Evolutionary conservation across 2,113 vertebrate species (phyloP).

Genomic region (Varanus salvator): DNA sequence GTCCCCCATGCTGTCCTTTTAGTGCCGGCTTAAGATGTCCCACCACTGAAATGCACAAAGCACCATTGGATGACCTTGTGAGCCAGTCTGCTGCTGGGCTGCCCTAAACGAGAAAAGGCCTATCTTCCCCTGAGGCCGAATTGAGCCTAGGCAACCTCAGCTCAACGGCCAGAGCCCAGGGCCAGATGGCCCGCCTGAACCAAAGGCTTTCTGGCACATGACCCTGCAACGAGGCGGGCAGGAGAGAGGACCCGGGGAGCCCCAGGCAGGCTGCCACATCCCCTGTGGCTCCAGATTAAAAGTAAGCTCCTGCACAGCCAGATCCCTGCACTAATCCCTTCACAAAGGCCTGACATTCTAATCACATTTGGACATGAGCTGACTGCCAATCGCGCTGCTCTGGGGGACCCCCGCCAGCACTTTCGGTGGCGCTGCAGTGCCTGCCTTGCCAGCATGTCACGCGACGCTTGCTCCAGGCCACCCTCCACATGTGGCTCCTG

Average conservation of each 20-base stretch:
- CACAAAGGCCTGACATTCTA: constrained; percentile 56
- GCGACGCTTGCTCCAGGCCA: no score
- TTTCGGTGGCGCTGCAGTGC: no score
- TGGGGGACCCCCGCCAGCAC: no score
- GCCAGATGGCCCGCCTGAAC: background rate
- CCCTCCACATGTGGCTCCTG: no score
- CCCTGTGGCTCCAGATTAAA: constrained; percentile 36
- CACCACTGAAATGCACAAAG: no score
- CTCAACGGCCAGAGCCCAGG: constrained; percentile 14
- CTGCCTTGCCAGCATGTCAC: no score
- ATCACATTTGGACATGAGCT: constrained; percentile 56
- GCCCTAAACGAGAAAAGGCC: background rate
- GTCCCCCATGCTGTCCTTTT: no score
- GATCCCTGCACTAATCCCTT: constrained; percentile 51
- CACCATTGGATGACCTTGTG: background rate
- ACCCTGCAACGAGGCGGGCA: fast-evolving
- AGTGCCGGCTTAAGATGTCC: no score
- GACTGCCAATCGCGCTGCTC: constrained; percentile 38
- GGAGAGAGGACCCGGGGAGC: background rate
- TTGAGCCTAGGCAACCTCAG: background rate
- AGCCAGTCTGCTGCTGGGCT: background rate
- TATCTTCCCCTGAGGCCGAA: background rate
- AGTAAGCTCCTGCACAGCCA: constrained; percentile 38
- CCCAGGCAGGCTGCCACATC: background rate
- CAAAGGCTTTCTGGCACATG: background rate